Evolutionary conservation across 2,888 invertebrate species (phyloP), one percentile per base, ranked within the genome.

Genomic region (Bimastos eiseni): DNA sequence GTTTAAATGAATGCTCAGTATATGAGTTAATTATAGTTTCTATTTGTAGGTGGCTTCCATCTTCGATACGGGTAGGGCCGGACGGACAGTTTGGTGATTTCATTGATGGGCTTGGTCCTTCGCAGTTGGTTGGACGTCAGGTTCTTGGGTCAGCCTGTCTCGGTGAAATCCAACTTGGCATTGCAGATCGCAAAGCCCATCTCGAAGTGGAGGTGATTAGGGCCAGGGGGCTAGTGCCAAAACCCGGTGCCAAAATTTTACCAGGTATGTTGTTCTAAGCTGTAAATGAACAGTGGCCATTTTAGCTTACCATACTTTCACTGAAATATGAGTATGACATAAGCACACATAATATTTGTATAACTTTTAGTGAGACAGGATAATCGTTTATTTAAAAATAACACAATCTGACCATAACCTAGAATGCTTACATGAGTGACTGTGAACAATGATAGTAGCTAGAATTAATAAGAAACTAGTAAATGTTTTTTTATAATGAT

Each of bases 201-300:
- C 97, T 99, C 92, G 99, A 99, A 96, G 97, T 98, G 91, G 99
- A 99, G 96, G 98, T 99, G 92, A 98, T 99, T 92, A 96, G 99
- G 93, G 99, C 99, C n/a, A 96, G 98, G 93, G 98, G 98, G 89
- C 96, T 99, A 91, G 98, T 98, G 96, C 97, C 98, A 83, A 97
- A 97, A 94, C 96, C 96, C 91, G 96, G 96, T 91, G 96, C 96
- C 92, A 97, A 97, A 95, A 95, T 96, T 91, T 95, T 96, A 93
- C 97, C 97, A 95, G 93, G 93, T 93, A 49, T 36, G n/a, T n/a
- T 49, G 49, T 49, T 49, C 49, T 49, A 17, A 49, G 24, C 49
- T 49, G 41, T 41, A 41, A 49, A 49, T 49, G 24, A 24, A 24
- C 11, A 70, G 11, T 70, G 30, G n/a, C 11, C 55, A 30, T 55